Conservation (phyloP, 2,113 vertebrate genomes). For the Hippopotamus amphibius region DNA sequence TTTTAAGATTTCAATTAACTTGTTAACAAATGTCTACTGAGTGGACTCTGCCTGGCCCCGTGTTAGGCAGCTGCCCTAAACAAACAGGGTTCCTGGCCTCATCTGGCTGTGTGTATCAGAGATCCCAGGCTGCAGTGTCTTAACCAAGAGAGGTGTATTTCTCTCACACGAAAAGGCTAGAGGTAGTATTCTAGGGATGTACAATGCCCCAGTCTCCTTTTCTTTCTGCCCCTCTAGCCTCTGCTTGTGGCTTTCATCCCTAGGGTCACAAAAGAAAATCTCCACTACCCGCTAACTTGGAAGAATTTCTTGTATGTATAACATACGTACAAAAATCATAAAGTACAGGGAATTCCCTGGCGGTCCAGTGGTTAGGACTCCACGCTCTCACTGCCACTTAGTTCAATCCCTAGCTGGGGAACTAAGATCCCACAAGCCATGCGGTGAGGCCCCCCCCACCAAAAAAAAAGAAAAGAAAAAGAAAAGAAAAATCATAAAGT, state of each 20-base stretch:
- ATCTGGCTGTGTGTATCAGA: background rate
- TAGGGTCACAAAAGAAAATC: background rate
- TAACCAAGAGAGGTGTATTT: background rate
- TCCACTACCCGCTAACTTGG: background rate
- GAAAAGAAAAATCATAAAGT: background rate
- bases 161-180: background rate
- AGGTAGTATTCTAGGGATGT: fast-evolving
- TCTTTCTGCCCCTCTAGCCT: background rate
- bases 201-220: background rate
- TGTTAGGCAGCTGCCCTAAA: background rate
- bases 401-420: no score
- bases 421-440: no score
- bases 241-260: background rate
- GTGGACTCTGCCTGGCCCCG: background rate
- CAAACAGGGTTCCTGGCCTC: background rate
- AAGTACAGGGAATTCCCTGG: background rate
- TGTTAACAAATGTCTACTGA: background rate
- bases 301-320: background rate
- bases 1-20: background rate
- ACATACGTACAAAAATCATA: background rate
- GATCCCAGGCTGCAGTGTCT: background rate
- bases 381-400: no score
- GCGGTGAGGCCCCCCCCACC: no score
- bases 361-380: no score
- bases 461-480: no score